phyloP scores from a whole-genome alignment of 2,888 invertebrate species.

The Schizaphis graminum region DNA sequence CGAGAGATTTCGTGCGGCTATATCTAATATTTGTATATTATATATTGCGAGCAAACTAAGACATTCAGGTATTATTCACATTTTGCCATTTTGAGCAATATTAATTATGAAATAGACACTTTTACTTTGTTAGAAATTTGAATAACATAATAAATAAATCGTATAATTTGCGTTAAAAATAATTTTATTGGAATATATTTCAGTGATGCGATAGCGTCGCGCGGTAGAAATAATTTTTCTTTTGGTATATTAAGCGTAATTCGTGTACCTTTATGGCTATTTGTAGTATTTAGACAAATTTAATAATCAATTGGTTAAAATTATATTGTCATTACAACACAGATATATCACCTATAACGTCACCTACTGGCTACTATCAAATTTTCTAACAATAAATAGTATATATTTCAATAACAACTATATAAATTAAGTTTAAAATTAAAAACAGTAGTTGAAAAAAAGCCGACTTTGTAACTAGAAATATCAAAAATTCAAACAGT shows the following conservation, averaged over 20 bases:
- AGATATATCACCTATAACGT: no score
- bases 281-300: not conserved
- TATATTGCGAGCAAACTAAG: not conserved
- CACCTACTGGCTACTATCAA: no score
- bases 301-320: not conserved
- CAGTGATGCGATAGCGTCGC: not conserved
- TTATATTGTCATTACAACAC: no score
- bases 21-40: not conserved
- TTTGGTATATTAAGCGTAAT: not conserved
- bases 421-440: no score
- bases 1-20: not conserved
- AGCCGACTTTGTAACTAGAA: no score
- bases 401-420: no score
- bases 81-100: not conserved
- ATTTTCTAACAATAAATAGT: no score
- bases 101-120: not conserved
- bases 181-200: not conserved
- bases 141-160: not conserved
- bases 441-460: not conserved
- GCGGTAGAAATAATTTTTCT: not conserved
- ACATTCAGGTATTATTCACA: not conserved
- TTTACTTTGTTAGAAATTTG: not conserved
- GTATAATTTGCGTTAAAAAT: not conserved
- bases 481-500: no score
- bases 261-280: not conserved